Percentiles rank a stretch among this genome's conserved stretches.
Conservation (phyloP, 2,797 vertebrate species). For the Lemur catta region DNA sequence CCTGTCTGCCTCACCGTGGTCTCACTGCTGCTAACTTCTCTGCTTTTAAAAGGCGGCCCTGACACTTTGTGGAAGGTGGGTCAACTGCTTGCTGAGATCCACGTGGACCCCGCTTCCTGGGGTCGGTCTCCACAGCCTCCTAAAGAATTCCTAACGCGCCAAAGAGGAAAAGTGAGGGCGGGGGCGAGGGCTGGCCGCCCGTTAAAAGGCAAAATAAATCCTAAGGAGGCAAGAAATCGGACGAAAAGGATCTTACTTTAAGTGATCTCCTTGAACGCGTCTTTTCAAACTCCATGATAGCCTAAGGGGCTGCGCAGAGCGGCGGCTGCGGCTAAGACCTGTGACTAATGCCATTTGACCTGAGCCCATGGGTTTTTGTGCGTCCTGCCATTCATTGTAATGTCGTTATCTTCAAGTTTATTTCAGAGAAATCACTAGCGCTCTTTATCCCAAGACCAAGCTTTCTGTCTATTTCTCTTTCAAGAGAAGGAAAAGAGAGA, state of each 20-base stretch:
- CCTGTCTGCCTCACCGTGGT: conserved; percentile 67
- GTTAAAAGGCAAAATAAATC: conserved; percentile 82
- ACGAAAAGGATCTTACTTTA: conserved; percentile 85
- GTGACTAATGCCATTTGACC: conserved; percentile 93
- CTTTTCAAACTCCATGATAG: conserved; percentile 81
- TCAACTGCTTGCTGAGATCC: conserved; percentile 84
- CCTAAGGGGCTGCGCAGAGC: conserved; percentile 73
- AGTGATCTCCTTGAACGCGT: conserved; percentile 82
- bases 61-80: conserved; percentile 85
- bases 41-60: conserved; percentile 72
- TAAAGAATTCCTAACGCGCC: conserved; percentile 79
- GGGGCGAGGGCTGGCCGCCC: conserved; percentile 67
- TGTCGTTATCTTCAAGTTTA: conserved; percentile 87
- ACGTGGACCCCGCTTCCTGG: conserved; percentile 82
- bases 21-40: conserved; percentile 79
- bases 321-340: conserved; percentile 84
- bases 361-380: conserved; percentile 83
- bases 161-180: conserved; percentile 61
- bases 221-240: conserved; percentile 82
- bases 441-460: conserved; percentile 49
- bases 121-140: conserved; percentile 69
- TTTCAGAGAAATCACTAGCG: conserved; percentile 81
- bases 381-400: conserved; percentile 85
- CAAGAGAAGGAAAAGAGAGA: neutral
- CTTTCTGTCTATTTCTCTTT: conserved; percentile 34